Percentiles rank a stretch among this genome's conserved stretches.
phyloP scores from a whole-genome alignment of 2,797 vertebrate species.

The Oryzias dopingdopingensis region DNA sequence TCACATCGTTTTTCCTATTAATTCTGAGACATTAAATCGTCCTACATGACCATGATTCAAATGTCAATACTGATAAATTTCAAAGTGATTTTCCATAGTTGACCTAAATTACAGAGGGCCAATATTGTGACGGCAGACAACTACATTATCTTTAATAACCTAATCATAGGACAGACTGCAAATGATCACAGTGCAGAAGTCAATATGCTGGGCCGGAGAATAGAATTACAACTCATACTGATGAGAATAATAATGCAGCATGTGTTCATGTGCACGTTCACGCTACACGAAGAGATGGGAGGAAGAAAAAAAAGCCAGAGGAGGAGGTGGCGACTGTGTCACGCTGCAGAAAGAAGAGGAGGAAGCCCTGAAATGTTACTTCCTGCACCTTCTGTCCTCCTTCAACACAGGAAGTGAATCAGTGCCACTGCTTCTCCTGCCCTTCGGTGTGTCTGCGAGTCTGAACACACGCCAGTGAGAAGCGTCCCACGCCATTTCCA shows the following conservation, averaged over 20 bases:
- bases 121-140: constrained; percentile 81
- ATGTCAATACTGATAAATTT: constrained; percentile 81
- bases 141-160: constrained; percentile 83
- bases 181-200: constrained; percentile 73
- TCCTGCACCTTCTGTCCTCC: constrained; percentile 60
- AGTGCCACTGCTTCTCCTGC: constrained; percentile 47
- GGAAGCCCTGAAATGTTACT: constrained; percentile 59
- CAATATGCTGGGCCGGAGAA: constrained; percentile 69
- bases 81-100: constrained; percentile 81
- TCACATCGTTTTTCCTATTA: constrained; percentile 59
- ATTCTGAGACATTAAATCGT: constrained; percentile 71
- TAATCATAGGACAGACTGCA: constrained; percentile 72
- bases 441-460: constrained; percentile 40
- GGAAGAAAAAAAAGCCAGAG: constrained; percentile 12
- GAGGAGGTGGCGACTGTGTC: constrained; percentile 12
- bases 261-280: constrained; percentile 16
- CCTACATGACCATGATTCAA: constrained; percentile 74
- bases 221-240: constrained; percentile 64
- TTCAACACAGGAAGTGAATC: constrained; percentile 67
- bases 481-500: constrained; percentile 48
- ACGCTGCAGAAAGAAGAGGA: constrained; percentile 38
- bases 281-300: constrained; percentile 19
- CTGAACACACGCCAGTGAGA: constrained; percentile 15
- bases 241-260: constrained; percentile 71
- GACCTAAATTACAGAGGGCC: constrained; percentile 76